Base-by-base conservation (phyloP, 30 jellyfish, hydroid and myxozoan species). In the Cassiopea andromeda region DNA sequence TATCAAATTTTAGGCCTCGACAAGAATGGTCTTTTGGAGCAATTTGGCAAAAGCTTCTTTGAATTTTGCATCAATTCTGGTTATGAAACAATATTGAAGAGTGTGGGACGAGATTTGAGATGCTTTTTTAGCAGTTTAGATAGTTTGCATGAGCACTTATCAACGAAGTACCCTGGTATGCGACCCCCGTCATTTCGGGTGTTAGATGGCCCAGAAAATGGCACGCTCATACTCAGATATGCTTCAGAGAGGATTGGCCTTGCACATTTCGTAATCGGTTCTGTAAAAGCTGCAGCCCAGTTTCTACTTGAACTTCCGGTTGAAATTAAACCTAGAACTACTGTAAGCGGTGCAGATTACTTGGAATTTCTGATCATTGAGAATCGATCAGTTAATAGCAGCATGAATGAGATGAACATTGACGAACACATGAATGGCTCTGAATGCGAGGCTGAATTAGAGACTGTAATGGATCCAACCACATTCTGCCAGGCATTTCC, bases 401-500 rank as follows among this genome's bases (percentile, higher is more conserved):
- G 78, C 43, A 10, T 45, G 48, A 19, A 54, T 14, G 86, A 72
- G 1, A 66, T 45, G 60, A 76, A 60, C n/a, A 67, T 54, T 44
- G 85, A 70, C 18, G 89, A 84, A 15, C 82, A 48, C 67, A 46
- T 69, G 50, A 73, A 64, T 44, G 92, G 60, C 7, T 16, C 44
- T 16, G 88, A 78, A n/a, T 70, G 38, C 61, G 67, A 83, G 13
- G 89, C 75, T 18, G 96, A 87, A 48, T 92, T 92, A 1, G 97
- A 87, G 75, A 45, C 89, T 8, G 95, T 88, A 27, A 88, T 93
- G 19, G 98, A 93, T 48, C 93, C 94, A 49, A 77, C 64, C 14
- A 87, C 94, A 14, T 88, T 93, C 72, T 85, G 94, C 69, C 86
- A 87, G 48, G 94, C 97, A 44, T 88, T 93, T 49, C 98, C 98